Conservation (phyloP, 2,888 invertebrate genomes). For the Caenorhabditis panamensis region DNA sequence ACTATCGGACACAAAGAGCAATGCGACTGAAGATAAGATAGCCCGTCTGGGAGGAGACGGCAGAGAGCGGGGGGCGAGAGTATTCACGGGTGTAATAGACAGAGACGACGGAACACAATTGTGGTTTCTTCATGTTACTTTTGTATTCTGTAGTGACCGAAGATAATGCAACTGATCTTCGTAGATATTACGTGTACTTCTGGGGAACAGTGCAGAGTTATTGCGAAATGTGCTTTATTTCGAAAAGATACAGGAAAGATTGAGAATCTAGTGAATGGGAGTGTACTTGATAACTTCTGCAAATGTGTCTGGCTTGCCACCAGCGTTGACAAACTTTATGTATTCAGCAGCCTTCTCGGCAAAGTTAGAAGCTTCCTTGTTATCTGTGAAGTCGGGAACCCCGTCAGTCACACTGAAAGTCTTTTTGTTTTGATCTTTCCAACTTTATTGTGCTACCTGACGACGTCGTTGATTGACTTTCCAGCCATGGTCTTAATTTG, state of each 20-base stretch:
- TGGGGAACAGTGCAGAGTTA: neutral
- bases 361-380: conserved; percentile 48
- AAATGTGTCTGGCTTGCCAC: conserved; percentile 58
- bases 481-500: conserved; percentile 50
- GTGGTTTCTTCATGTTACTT: conserved; percentile 43
- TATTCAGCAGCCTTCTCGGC: conserved; percentile 45
- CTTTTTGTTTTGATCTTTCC: neutral
- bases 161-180: conserved; percentile 15
- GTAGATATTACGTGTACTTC: neutral
- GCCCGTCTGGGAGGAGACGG: conserved; percentile 9
- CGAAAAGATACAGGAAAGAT: neutral
- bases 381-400: conserved; percentile 52
- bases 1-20: conserved; percentile 35
- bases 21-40: conserved; percentile 16
- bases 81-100: conserved; percentile 24
- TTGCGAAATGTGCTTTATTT: conserved; percentile 37
- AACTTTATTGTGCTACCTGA: conserved; percentile 16
- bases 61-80: conserved; percentile 24
- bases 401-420: conserved; percentile 36
- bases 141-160: conserved; percentile 23
- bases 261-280: conserved; percentile 33
- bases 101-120: conserved; percentile 29
- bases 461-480: conserved; percentile 37
- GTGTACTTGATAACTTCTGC: conserved; percentile 53
- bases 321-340: conserved; percentile 42